Evolutionary conservation across 1,140 invertebrate species (phyloP).

Genomic region (Drosophila busckii): DNA sequence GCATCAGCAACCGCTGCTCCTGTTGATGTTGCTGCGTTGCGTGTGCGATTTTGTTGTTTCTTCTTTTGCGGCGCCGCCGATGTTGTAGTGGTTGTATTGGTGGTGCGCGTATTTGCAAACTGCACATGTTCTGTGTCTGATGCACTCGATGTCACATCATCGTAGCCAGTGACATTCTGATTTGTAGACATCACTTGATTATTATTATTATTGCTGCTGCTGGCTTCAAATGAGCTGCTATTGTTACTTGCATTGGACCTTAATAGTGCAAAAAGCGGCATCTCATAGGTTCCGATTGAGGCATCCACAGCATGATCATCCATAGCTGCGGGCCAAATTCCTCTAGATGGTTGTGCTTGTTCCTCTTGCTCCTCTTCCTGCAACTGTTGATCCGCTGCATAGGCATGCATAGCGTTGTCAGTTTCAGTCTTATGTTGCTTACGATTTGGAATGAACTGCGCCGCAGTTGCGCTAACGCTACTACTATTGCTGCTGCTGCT

Average conservation of each 20-base stretch:
- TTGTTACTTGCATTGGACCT: slow-evolving; percentile 24
- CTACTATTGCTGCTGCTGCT: slow-evolving; percentile 7
- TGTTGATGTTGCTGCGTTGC: slow-evolving; percentile 13
- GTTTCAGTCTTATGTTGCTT: slow-evolving; percentile 61
- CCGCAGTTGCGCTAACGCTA: background rate
- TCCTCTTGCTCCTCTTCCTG: background rate
- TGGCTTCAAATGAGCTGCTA: slow-evolving; percentile 47
- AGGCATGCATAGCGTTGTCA: background rate
- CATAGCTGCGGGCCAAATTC: slow-evolving; percentile 54
- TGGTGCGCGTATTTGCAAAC: slow-evolving; percentile 69
- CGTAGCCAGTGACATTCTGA: slow-evolving; percentile 21
- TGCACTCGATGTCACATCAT: slow-evolving; percentile 64
- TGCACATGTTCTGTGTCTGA: slow-evolving; percentile 68
- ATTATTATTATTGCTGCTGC: slow-evolving; percentile 14
- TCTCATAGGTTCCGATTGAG: slow-evolving; percentile 25
- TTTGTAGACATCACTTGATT: slow-evolving; percentile 1
- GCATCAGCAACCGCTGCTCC: slow-evolving; percentile 3
- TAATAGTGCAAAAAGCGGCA: slow-evolving; percentile 51
- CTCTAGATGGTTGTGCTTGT: background rate
- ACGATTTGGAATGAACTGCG: slow-evolving; percentile 37
- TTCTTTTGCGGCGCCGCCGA: slow-evolving; percentile 62
- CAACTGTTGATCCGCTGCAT: background rate
- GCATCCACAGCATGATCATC: slow-evolving; percentile 60
- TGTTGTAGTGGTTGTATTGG: slow-evolving; percentile 70
- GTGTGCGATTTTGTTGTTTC: slow-evolving; percentile 31